Base-by-base conservation (phyloP, 1,140 invertebrate species). In the Macrotrachela quadricornifera region DNA sequence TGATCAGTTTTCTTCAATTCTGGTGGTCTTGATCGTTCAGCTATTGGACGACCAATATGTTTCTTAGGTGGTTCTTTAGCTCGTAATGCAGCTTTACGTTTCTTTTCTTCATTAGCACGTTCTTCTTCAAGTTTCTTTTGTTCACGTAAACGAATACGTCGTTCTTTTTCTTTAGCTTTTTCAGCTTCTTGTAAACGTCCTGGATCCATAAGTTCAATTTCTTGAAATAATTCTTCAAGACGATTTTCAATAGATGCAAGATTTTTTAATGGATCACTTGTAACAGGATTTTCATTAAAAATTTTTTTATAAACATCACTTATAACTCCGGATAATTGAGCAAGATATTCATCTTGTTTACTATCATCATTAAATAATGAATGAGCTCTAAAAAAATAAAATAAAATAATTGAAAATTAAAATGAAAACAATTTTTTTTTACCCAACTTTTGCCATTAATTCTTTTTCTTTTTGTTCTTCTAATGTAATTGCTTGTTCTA, bases 121-220 rank as follows among this genome's bases (percentile, higher is more conserved):
- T 62, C 56, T 55, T 70, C 65, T 50, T 64, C 62, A 54, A 65
- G 62, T 50, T 69, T 62, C 54, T 70, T 71, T 55, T 71, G 66
- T 57, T 70, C 67, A 43, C 65, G 58, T 57, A 65, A 57, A 54
- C 67, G 69, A 57, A 71, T 49, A 15, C 69, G 56, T 50, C 69
- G 59, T 44, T 71, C 69, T 56, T 71, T 71, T 47, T 71, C 69
- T 59, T 70, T 71, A 10, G 47, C 69, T 64, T 69, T 70, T 62
- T 70, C 66, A 49, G 69, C 69, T 8, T 67, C 64, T 56, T 71
- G 66, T 30, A 71, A 67, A 57, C 67, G 68, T 56, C 70, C 67
- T 49, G 60, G 60, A 49, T 68, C 66, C 64, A 71, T 64, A 43
- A 64, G 65, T 56, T 71, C 69, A 49, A 70, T 70, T 47, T 63